Conservation (phyloP, 2,888 invertebrate species). For the Patella caerulea region DNA sequence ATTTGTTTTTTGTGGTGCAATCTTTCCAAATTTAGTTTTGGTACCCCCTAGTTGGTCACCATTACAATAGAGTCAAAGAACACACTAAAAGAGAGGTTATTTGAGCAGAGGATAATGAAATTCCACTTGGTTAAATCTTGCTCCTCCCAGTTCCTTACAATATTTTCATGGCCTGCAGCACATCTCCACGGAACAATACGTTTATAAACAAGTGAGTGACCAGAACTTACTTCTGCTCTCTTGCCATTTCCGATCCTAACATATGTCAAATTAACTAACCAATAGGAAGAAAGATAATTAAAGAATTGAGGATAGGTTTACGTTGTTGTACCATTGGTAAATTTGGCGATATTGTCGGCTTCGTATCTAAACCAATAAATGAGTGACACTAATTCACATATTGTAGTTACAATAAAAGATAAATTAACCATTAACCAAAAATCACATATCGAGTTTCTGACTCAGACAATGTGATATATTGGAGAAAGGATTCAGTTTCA, state of each 20-base stretch:
- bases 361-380: no score
- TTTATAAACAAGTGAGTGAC: neutral
- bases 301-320: slow-evolving; percentile 5
- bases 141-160: neutral
- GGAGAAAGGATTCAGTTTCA: neutral
- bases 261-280: slow-evolving; percentile 5
- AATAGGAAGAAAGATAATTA: neutral
- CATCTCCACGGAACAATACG: neutral
- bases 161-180: slow-evolving; percentile 3
- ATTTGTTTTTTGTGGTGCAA: no score
- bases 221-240: neutral
- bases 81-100: neutral
- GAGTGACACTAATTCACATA: slow-evolving; percentile 6
- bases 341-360: no score
- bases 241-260: neutral
- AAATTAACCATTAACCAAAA: slow-evolving; percentile 5
- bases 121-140: neutral
- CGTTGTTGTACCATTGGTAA: neutral
- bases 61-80: slow-evolving; percentile 1
- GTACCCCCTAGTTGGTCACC: no score
- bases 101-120: neutral
- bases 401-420: slow-evolving; percentile 4
- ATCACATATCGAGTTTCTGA: neutral
- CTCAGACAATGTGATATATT: neutral
- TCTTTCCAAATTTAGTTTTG: no score